These are phyloP conservation scores for Habropoda laboriosa DNA, from an alignment of 1,140 invertebrate species.

Conservation along the genomic window DNA sequence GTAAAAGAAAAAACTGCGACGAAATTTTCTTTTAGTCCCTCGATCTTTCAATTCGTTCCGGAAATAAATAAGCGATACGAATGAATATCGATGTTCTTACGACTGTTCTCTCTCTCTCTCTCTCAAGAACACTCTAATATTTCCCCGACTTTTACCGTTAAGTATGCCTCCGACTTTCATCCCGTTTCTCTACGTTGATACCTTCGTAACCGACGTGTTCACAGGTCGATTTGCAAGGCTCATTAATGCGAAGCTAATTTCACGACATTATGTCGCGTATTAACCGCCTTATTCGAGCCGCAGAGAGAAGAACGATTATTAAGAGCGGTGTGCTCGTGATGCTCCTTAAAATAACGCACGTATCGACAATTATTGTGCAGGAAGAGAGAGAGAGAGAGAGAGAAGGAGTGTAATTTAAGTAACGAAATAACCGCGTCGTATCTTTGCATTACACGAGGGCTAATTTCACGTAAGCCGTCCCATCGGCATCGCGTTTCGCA, in stretches of 20 bases:
- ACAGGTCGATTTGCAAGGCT: slow-evolving; percentile 34
- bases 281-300: slow-evolving; percentile 36
- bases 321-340: slow-evolving; percentile 8
- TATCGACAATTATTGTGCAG: slow-evolving; percentile 45
- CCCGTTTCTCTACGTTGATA: neutral
- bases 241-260: slow-evolving; percentile 59
- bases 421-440: slow-evolving; percentile 50
- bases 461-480: slow-evolving; percentile 45
- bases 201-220: neutral
- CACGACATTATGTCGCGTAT: slow-evolving; percentile 54
- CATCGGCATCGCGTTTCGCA: slow-evolving; percentile 12
- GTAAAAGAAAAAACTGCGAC: too few relatives aligned
- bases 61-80: neutral
- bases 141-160: slow-evolving; percentile 3
- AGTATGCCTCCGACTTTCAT: neutral
- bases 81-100: neutral
- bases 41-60: neutral
- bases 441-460: slow-evolving; percentile 33
- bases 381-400: slow-evolving; percentile 18
- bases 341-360: slow-evolving; percentile 40
- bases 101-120: too few relatives aligned
- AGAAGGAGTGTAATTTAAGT: slow-evolving; percentile 44
- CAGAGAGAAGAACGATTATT: slow-evolving; percentile 37
- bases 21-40: too few relatives aligned
- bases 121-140: neutral